Evolutionary conservation across 2,888 invertebrate species (phyloP).

Genomic region (Spodoptera exigua): DNA sequence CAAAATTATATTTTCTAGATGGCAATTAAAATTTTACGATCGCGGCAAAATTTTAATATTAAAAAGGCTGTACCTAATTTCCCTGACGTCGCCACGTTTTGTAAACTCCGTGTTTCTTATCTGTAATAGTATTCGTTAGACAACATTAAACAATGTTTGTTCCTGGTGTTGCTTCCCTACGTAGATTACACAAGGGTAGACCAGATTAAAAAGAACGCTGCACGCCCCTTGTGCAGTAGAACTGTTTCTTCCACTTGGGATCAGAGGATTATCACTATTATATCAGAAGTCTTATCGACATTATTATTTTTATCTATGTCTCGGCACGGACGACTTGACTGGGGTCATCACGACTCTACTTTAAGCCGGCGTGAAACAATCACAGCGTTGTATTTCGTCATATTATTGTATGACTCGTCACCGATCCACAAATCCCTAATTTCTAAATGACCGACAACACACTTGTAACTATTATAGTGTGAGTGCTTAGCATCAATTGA

Average conservation of each 20-base stretch:
- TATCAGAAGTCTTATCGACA: not conserved
- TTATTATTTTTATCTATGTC: too few relatives aligned
- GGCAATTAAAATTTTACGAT: conserved; percentile 28
- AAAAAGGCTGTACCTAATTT: conserved; percentile 15
- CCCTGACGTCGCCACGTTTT: conserved; percentile 15
- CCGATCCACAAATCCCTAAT: too few relatives aligned
- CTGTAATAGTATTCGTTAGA: conserved; percentile 65
- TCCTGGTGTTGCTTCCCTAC: conserved; percentile 57
- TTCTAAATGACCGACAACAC: too few relatives aligned
- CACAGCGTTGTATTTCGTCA: too few relatives aligned
- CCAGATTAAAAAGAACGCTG: conserved; percentile 75
- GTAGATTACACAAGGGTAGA: conserved; percentile 66
- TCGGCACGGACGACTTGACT: too few relatives aligned
- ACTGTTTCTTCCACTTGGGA: conserved; percentile 35
- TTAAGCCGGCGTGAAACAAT: too few relatives aligned
- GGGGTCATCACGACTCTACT: too few relatives aligned
- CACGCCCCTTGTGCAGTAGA: conserved; percentile 59
- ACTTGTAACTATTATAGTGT: too few relatives aligned
- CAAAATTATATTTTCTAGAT: conserved; percentile 27
- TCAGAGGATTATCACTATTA: not conserved
- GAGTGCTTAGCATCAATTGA: too few relatives aligned
- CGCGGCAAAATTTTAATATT: conserved; percentile 18
- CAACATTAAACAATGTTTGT: conserved; percentile 70
- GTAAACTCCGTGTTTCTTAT: conserved; percentile 62
- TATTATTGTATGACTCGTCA: too few relatives aligned